These are phyloP conservation scores for Marasmarcha lunaedactyla DNA, from an alignment of 2,888 invertebrate genomes.

Conservation along the genomic window DNA sequence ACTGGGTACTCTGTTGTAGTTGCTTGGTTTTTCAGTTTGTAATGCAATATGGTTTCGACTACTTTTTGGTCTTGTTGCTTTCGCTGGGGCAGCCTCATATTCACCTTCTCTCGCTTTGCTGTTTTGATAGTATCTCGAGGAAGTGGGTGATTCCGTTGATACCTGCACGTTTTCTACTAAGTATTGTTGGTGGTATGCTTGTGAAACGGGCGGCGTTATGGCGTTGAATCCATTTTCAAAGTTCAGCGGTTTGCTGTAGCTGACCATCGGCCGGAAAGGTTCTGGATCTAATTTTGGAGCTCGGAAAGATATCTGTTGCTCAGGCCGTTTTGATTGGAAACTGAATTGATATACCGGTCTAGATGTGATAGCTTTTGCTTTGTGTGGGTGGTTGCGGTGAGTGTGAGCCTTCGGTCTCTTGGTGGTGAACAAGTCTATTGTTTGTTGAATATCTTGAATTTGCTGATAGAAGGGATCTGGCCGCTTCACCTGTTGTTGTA, in stretches of 20 bases:
- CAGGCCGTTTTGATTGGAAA: constrained; percentile 72
- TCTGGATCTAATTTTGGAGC: constrained; percentile 69
- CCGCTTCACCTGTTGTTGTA: constrained; percentile 47
- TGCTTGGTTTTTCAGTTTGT: constrained; percentile 43
- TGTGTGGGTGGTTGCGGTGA: constrained; percentile 42
- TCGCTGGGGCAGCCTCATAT: constrained; percentile 42
- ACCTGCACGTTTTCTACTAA: constrained; percentile 55
- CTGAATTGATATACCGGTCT: constrained; percentile 80
- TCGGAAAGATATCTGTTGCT: constrained; percentile 54
- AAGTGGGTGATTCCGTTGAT: constrained; percentile 62
- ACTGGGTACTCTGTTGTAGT: constrained; percentile 39
- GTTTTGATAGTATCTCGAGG: constrained; percentile 62
- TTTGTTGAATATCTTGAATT: constrained; percentile 75
- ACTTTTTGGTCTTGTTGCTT: constrained; percentile 34
- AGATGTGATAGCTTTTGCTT: constrained; percentile 61
- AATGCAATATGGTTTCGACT: constrained; percentile 42
- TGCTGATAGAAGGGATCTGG: constrained; percentile 74
- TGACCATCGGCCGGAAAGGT: constrained; percentile 75
- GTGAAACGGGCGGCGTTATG: constrained; percentile 45
- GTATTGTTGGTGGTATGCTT: constrained; percentile 52
- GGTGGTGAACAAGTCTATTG: constrained; percentile 73
- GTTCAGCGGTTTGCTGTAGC: constrained; percentile 64
- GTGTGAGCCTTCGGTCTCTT: constrained; percentile 64
- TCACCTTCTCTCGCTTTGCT: constrained; percentile 57
- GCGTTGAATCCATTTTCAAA: constrained; percentile 53